A percentile compares a stretch with the other conserved stretches of the same genome.
These are phyloP conservation scores for Entomyzon cyanotis DNA, from an alignment of 2,113 vertebrate genomes.

Conservation along the genomic window DNA sequence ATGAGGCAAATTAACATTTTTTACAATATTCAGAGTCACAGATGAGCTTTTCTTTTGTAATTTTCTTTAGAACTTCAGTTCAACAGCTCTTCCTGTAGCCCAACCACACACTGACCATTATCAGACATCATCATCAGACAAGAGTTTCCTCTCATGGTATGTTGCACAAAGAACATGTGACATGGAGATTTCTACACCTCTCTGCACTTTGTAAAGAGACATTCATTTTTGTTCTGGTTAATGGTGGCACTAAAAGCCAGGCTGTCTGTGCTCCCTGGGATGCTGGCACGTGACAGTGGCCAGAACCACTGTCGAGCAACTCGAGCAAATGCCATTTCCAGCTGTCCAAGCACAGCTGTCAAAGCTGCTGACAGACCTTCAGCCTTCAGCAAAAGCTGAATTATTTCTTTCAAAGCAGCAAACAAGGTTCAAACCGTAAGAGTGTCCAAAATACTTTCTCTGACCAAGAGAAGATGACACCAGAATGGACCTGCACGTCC, in stretches of 20 bases:
- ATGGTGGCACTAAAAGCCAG: not conserved
- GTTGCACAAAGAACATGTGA: not conserved
- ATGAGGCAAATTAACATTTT: not conserved
- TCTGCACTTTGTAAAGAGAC: not conserved
- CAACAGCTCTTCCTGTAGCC: not conserved
- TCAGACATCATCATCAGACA: not conserved
- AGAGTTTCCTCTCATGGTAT: not conserved
- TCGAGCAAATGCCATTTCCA: not conserved
- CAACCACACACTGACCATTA: not conserved
- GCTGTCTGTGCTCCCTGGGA: not conserved
- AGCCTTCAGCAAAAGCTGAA: not conserved
- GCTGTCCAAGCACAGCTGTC: not conserved
- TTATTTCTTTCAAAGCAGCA: not conserved
- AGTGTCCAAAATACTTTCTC: not conserved
- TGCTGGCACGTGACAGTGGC: not conserved
- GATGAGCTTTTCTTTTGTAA: no score
- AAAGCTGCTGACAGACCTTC: not conserved
- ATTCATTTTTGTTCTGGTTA: not conserved
- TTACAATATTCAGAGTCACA: not conserved
- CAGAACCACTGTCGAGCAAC: not conserved
- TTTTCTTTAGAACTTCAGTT: not conserved
- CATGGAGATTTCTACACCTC: accelerated
- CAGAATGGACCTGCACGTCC: not conserved
- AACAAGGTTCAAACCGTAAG: not conserved
- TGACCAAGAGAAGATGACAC: not conserved